Conservation (phyloP, 2,888 invertebrate genomes). For the Sepioteuthis lessoniana region DNA sequence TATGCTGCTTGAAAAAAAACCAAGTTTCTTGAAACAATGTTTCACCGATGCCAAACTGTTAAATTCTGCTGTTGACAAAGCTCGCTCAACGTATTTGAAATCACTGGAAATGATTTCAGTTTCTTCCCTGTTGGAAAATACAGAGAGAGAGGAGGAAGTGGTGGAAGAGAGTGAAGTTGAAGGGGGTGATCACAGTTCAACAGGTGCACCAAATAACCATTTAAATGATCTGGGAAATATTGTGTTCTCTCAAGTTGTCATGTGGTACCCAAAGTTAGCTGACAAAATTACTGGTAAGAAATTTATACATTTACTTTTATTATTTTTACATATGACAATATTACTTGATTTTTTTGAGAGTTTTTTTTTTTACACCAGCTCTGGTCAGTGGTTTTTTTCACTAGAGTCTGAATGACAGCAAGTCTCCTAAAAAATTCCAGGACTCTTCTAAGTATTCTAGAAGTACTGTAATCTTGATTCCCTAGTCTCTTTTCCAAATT, state of each 20-base stretch:
- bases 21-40: background rate
- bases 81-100: conserved; percentile 5
- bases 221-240: background rate
- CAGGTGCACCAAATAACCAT: background rate
- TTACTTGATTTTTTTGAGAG: no score
- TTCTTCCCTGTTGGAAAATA: background rate
- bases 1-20: conserved; percentile 21
- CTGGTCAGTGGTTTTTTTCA: no score
- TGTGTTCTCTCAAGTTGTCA: background rate
- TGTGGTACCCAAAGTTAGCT: conserved; percentile 40
- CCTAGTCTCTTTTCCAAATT: no score
- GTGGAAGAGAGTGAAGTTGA: background rate
- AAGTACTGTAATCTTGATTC: no score
- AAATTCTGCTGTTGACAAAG: background rate
- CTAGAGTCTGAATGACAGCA: no score
- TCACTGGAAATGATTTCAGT: background rate
- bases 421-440: no score
- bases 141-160: background rate
- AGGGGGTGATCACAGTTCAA: background rate
- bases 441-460: no score
- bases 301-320: background rate
- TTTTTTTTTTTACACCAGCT: no score
- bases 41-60: background rate
- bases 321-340: no score
- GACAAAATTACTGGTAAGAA: conserved; percentile 44